Conservation (phyloP, 2,797 vertebrate species). For the Carapus acus region DNA sequence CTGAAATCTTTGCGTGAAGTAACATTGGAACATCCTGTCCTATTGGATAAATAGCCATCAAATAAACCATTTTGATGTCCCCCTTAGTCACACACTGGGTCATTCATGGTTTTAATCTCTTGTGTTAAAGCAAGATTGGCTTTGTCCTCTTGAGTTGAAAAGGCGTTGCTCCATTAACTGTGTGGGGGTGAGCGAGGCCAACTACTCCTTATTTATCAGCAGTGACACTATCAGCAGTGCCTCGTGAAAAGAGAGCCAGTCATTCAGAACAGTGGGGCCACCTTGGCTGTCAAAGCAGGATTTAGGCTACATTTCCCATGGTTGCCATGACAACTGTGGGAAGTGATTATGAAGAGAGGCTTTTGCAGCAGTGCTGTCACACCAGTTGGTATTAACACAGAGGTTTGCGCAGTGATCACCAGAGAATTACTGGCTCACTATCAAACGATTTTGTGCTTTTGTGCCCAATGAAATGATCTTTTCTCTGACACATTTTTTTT, state of each 20-base stretch:
- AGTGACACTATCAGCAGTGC: constrained; percentile 63
- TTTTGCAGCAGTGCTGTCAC: constrained; percentile 57
- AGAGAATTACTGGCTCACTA: constrained; percentile 49
- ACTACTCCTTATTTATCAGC: constrained; percentile 62
- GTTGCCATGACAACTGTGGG: constrained; percentile 69
- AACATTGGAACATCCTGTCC: constrained; percentile 33
- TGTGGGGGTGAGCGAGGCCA: constrained; percentile 37
- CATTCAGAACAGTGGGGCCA: constrained; percentile 64
- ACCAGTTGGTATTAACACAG: constrained; percentile 60
- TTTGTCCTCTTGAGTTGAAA: constrained; percentile 53
- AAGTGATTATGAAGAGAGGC: constrained; percentile 67
- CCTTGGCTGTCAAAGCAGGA: constrained; percentile 66
- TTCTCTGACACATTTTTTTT: constrained; percentile 20
- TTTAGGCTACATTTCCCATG: constrained; percentile 65
- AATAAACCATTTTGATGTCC: constrained; percentile 27
- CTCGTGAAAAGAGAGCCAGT: constrained; percentile 60
- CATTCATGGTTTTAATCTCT: constrained; percentile 48
- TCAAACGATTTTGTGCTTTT: constrained; percentile 37
- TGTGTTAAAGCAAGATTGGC: constrained; percentile 53
- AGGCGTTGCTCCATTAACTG: constrained; percentile 49
- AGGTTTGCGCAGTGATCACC: constrained; percentile 56
- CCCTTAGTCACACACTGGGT: constrained; percentile 34
- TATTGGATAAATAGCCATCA: constrained; percentile 30
- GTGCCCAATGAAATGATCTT: constrained; percentile 29
- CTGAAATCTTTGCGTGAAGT: too few species aligned